Evolutionary conservation across 2,888 invertebrate genomes (phyloP), one percentile per base, ranked within the genome.

Genomic region (Idaea dimidiata): DNA sequence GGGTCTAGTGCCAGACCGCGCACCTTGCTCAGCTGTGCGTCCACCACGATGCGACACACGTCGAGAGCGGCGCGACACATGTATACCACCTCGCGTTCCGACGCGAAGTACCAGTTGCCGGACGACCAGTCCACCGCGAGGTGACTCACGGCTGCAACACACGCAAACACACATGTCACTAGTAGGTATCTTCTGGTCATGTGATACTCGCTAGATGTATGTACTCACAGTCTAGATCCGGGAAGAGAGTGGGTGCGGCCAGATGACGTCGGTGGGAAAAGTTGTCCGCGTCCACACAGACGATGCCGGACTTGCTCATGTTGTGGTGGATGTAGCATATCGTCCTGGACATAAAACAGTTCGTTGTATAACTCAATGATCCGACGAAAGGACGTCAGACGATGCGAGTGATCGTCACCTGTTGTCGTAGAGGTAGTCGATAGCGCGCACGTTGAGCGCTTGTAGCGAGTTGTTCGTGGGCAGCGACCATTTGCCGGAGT

Each of bases 51-150:
- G 64, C 94, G 94, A 87, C 97, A 97, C 72, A 88, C 84, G 60
- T 82, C 82, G 81, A 96, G 93, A 62, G 91, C 80, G 60, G 89
- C 87, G 66, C 93, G 93, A 87, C 97, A 97, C 73, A 95, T 91
- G 87, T 96, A 95, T 72, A 97, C 94, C 83, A 95, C 93, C 79
- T 95, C 95, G 69, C 94, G 93, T 62, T 89, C 91, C 75, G 93
- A 94, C 86, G 95, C 90, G 81, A 97, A 94, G 90, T 97, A 98
- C 97, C 97, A 97, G 91, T 97, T 97, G 74, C 94, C 94, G 16
- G 96, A 94, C 63, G 97, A 89, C 98, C 98, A 98, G 89, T 98
- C 98, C 70, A 95, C 84, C 6, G 95, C 95, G 76, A 97, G 93
- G 81, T 96, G 95, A 70, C 94, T 95, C 69, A 97, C 95, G 70